These are phyloP conservation scores for Oryzias woworae DNA, from an alignment of 2,113 vertebrate species.

Conservation along the genomic window DNA sequence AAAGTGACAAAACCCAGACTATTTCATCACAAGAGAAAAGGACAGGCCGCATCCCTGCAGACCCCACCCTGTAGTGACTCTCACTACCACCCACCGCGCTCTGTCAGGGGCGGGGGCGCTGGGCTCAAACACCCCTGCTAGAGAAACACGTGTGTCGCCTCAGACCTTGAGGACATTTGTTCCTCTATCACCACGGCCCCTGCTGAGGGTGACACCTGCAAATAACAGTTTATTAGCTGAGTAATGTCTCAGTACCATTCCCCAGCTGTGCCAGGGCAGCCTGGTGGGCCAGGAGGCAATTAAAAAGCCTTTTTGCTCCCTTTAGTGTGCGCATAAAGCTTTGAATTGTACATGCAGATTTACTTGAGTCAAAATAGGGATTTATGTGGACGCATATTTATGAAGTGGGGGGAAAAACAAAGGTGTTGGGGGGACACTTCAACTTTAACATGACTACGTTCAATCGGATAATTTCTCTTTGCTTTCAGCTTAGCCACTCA, in stretches of 20 bases:
- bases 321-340: slow-evolving; percentile 18
- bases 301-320: slow-evolving; percentile 38
- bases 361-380: slow-evolving; percentile 2
- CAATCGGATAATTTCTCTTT: too few species aligned
- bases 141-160: slow-evolving; percentile 24
- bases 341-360: slow-evolving; percentile 20
- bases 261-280: slow-evolving; percentile 49
- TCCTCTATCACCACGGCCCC: slow-evolving; percentile 53
- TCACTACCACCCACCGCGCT: slow-evolving; percentile 9
- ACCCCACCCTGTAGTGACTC: slow-evolving; percentile 20
- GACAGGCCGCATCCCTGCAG: slow-evolving; percentile 41
- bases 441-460: too few species aligned
- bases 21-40: slow-evolving; percentile 53
- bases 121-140: slow-evolving; percentile 30
- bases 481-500: background rate
- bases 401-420: slow-evolving; percentile 33
- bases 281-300: slow-evolving; percentile 40
- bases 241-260: slow-evolving; percentile 61
- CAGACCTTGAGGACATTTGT: slow-evolving; percentile 52
- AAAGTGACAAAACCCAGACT: background rate
- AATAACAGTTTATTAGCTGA: slow-evolving; percentile 73
- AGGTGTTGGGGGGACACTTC: background rate
- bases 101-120: slow-evolving; percentile 16
- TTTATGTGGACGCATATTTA: background rate
- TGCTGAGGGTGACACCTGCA: slow-evolving; percentile 72